A percentile compares a stretch with the other conserved stretches of the same genome.
phyloP scores from a whole-genome alignment of 64 coral and sea anemone genomes.

The Actinia equina region DNA sequence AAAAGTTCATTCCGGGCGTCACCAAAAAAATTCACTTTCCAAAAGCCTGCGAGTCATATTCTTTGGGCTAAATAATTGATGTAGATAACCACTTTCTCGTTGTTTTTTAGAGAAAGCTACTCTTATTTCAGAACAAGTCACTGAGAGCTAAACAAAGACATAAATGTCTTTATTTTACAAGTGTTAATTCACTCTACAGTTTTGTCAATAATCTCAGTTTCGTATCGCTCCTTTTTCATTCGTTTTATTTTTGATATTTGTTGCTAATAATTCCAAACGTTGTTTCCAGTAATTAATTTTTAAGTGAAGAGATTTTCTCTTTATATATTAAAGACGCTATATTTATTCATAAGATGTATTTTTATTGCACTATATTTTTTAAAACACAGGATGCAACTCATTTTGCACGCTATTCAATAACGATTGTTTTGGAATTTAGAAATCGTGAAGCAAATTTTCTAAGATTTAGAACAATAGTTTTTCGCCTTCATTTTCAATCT shows the following conservation, averaged over 20 bases:
- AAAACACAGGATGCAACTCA: background rate
- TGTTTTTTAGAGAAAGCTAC: background rate
- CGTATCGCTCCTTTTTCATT: background rate
- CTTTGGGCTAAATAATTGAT: conserved; percentile 16
- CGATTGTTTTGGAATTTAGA: background rate
- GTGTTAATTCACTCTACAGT: background rate
- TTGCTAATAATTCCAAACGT: background rate
- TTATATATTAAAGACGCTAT: background rate
- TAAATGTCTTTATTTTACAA: background rate
- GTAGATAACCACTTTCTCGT: conserved; percentile 14
- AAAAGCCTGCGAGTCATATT: background rate
- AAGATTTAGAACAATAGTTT: background rate
- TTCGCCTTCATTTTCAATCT: background rate
- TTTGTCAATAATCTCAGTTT: background rate
- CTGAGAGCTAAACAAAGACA: background rate
- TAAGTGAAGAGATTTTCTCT: background rate
- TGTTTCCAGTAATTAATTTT: conserved; percentile 6
- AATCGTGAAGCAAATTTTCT: background rate
- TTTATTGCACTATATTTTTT: background rate
- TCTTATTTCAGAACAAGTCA: background rate
- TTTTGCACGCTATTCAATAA: background rate
- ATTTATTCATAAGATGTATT: background rate
- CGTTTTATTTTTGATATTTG: background rate
- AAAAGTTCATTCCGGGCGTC: background rate
- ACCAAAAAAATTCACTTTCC: conserved; percentile 1